A percentile compares a stretch with the other conserved stretches of the same genome.
These are phyloP conservation scores for Andrena fulva DNA, from an alignment of 2,888 invertebrate species.

Conservation along the genomic window DNA sequence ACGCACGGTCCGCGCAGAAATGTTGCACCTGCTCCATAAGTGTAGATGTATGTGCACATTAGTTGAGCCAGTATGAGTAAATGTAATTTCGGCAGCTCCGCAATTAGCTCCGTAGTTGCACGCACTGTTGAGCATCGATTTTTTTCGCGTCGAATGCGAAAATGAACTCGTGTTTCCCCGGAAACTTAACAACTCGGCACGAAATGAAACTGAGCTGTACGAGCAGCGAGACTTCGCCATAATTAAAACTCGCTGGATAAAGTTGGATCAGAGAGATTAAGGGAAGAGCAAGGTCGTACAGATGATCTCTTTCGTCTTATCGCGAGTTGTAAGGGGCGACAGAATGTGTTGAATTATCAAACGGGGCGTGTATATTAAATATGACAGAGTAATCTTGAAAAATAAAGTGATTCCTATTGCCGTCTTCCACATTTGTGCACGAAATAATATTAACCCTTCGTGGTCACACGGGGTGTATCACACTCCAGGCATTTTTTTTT, in stretches of 20 bases:
- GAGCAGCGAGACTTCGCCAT: background rate
- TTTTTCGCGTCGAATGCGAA: background rate
- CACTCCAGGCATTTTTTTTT: too few relatives aligned
- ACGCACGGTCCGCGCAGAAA: too few relatives aligned
- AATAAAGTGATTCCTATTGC: too few relatives aligned
- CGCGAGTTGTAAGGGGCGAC: background rate
- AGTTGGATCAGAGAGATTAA: constrained; percentile 30
- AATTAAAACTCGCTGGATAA: constrained; percentile 44
- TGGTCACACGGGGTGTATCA: too few relatives aligned
- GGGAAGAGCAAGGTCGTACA: constrained; percentile 26
- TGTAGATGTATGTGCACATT: background rate
- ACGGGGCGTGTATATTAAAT: too few relatives aligned
- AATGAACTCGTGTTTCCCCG: background rate
- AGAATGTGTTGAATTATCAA: background rate
- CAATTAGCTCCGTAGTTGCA: background rate
- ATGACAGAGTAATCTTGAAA: too few relatives aligned
- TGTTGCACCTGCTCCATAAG: too few relatives aligned
- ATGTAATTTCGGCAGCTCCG: background rate
- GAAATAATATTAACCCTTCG: too few relatives aligned
- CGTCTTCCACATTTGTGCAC: too few relatives aligned
- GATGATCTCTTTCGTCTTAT: background rate
- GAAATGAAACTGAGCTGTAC: background rate
- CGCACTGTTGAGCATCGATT: background rate
- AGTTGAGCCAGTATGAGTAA: background rate
- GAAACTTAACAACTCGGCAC: constrained; percentile 16